These are phyloP conservation scores for Oncorhynchus masou DNA, from an alignment of 2,113 vertebrate species.

Conservation along the genomic window DNA sequence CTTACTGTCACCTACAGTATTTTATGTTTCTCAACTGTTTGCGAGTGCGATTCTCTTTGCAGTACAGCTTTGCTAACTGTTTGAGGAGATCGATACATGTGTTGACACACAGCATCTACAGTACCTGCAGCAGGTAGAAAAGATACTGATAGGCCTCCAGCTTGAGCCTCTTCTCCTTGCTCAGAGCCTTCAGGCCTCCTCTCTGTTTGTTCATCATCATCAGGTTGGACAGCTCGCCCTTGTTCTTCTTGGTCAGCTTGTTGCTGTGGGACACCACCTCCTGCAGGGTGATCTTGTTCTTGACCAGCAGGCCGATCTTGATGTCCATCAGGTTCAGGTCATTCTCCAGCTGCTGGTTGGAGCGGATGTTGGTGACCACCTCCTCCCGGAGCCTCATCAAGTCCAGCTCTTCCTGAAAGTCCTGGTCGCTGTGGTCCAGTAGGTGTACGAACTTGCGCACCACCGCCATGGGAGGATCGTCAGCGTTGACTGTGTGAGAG, in stretches of 20 bases:
- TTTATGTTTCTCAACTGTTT: too few relatives aligned
- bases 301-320: constrained; percentile 96
- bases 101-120: neutral
- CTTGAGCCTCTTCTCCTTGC: constrained; percentile 95
- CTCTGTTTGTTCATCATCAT: constrained; percentile 98
- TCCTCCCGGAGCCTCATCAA: constrained; percentile 94
- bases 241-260: constrained; percentile 97
- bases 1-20: too few relatives aligned
- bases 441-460: constrained; percentile 97
- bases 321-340: constrained; percentile 99
- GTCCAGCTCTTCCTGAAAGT: constrained; percentile 96
- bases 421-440: constrained; percentile 96
- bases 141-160: constrained; percentile 95
- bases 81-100: neutral
- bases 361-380: constrained; percentile 94
- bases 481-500: constrained; percentile 73
- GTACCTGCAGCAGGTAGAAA: constrained; percentile 92
- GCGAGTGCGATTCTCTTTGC: too few relatives aligned
- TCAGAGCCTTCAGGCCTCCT: constrained; percentile 93
- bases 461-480: constrained; percentile 91
- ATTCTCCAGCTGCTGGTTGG: constrained; percentile 96
- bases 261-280: constrained; percentile 98
- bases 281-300: constrained; percentile 97
- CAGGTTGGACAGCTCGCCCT: constrained; percentile 91
- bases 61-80: too few relatives aligned